These are phyloP conservation scores for Aethina tumida DNA, from an alignment of 1,140 invertebrate species.

Conservation along the genomic window DNA sequence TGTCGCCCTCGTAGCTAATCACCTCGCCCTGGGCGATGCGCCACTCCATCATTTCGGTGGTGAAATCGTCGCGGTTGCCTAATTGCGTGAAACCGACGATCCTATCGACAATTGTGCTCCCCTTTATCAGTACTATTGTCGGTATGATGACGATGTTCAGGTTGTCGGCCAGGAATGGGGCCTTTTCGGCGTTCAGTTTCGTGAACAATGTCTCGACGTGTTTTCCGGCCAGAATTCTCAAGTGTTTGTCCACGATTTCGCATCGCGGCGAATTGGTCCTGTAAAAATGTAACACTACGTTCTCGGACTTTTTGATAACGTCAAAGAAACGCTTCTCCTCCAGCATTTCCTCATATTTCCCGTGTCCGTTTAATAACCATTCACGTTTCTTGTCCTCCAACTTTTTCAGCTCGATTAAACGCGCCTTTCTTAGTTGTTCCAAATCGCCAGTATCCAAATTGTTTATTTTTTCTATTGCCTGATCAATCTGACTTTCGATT, in stretches of 20 bases:
- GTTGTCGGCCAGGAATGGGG: conserved; percentile 78
- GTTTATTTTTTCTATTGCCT: conserved; percentile 48
- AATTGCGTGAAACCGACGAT: conserved; percentile 92
- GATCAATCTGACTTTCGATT: conserved; percentile 33
- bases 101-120: conserved; percentile 82
- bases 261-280: conserved; percentile 67
- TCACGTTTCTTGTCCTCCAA: conserved; percentile 66
- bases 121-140: conserved; percentile 74
- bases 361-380: conserved; percentile 81
- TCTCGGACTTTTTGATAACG: conserved; percentile 82
- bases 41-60: conserved; percentile 89
- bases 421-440: conserved; percentile 67
- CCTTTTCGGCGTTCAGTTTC: conserved; percentile 85
- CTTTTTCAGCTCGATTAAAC: conserved; percentile 78
- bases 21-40: conserved; percentile 59
- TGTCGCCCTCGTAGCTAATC: conserved; percentile 35
- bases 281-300: conserved; percentile 93
- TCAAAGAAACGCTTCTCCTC: conserved; percentile 94
- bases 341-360: conserved; percentile 77
- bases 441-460: conserved; percentile 81
- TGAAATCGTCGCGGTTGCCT: conserved; percentile 90
- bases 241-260: conserved; percentile 90
- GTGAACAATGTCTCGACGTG: conserved; percentile 88
- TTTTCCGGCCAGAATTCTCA: conserved; percentile 73
- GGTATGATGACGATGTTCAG: conserved; percentile 85